Evolutionary conservation across 2,113 vertebrate species (phyloP), one percentile per base, ranked within the genome.

Genomic region (Strix uralensis): DNA sequence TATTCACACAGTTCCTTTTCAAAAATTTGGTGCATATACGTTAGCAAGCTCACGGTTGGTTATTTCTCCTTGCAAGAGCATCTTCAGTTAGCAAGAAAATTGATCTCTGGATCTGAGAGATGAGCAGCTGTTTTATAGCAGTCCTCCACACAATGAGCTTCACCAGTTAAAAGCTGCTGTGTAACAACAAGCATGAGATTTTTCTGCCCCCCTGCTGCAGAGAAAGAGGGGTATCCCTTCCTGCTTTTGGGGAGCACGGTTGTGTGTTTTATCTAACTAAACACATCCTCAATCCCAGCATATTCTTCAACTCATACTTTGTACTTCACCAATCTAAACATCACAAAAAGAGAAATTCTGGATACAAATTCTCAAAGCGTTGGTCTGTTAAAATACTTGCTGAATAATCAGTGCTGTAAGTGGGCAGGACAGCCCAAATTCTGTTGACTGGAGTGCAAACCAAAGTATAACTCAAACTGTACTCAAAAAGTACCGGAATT

Each of bases 121-220:
- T 20, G 29, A 62, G 16, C 19, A 5, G 54, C 22, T 1, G 0
- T 38, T 34, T 63, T 40, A 51, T 3, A 61, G 61, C 7, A 30
- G 21, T 30, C 47, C 46, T 61, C 74, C 61, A 62, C 0, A 0
- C 51, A n/a, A n/a, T 23, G 6, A 57, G 23, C 25, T 70, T 25
- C 49, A 46, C 30, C 40, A 34, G 32, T 34, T 32, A 30, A 17
- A 57, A 80, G 38, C 58, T 71, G 30, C 29, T 36, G 21, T 3
- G 3, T 11, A 49, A 38, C 22, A 22, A 62, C 2, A 2, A 36
- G 49, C 6, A 6, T 1, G 0, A 42, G 58, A 47, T 29, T 77
- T 77, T 52, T 29, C 62, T 55, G 49, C 67, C 36, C n/a, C 19
- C 29, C 49, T 58, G 12, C 32, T 14, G 36, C 15, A 38, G 61